Percentiles rank a stretch among this genome's conserved stretches.
phyloP scores from a whole-genome alignment of 2,113 vertebrate species.

The Phrynosoma blainvillii region DNA sequence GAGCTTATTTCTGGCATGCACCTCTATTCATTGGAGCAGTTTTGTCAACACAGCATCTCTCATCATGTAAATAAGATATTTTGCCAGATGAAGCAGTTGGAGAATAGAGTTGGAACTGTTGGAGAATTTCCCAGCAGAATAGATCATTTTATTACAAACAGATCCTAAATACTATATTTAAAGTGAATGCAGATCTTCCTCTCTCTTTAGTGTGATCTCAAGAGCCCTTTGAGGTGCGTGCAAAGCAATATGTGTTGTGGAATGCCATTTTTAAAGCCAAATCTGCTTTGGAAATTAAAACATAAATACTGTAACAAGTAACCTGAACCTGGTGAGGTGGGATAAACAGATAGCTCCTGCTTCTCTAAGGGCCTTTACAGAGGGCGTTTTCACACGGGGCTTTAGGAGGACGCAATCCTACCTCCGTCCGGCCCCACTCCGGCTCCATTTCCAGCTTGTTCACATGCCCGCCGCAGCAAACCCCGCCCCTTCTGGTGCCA shows the following conservation, averaged over 20 bases:
- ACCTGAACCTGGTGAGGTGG: too few species aligned
- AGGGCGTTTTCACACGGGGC: too few species aligned
- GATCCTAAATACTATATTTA: neutral
- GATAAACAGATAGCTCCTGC: too few species aligned
- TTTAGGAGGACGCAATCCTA: too few species aligned
- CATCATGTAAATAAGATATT: neutral
- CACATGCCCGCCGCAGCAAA: too few species aligned
- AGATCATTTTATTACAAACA: conserved; percentile 2
- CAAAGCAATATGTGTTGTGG: neutral
- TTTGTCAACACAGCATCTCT: neutral
- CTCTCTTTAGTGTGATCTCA: neutral
- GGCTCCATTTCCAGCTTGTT: too few species aligned
- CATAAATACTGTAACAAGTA: too few species aligned
- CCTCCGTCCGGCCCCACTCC: too few species aligned
- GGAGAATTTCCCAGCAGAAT: neutral
- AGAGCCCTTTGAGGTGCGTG: neutral
- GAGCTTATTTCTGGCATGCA: neutral
- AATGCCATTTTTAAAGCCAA: neutral
- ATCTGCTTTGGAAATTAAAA: too few species aligned
- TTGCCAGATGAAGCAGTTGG: neutral
- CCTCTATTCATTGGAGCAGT: neutral
- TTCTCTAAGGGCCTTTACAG: too few species aligned
- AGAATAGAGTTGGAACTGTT: neutral
- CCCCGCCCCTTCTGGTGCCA: too few species aligned
- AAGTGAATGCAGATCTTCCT: neutral